Base-by-base conservation (phyloP, 2,797 vertebrate genomes). In the Etheostoma perlongum region DNA sequence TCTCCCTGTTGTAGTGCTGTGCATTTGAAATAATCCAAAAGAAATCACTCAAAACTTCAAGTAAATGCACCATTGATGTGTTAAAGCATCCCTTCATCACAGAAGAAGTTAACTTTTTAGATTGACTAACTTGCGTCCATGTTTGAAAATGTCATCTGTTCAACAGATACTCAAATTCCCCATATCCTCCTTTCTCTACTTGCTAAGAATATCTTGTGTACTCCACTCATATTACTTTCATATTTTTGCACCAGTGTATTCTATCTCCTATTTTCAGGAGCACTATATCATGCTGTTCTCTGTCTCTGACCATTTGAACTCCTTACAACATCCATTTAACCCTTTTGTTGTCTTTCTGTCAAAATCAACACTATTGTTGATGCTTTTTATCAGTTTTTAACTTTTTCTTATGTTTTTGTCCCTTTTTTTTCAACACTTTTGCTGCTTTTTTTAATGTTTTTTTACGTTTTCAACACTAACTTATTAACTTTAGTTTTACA, bases 251-350 rank as follows among this genome's bases (percentile, higher is more conserved):
- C 23, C 46, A 30, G 6, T 70, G 40, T 70, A 74, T 57, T 63
- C 19, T 49, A 62, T 66, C 11, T 33, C 47, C 33, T 40, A 1
- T 51, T 70, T 27, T 67, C 60, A 13, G 54, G n/a, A 27, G 55
- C 53, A 33, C 40, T 81, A 63, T 67, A 30, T 52, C 54, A 25
- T 4, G 67, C 63, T 65, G 75, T 46, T 77, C 21, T 73, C 12
- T 63, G 49, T 49, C 66, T 53, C 59, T 58, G 66, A 80, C 64
- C 73, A 27, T 63, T 68, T 83, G 69, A 4, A 52, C 61, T 60
- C 6, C n/a, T 25, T 55, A 11, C 21, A 47, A 30, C 42, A 23
- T 4, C 16, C 2, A 46, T 55, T 72, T 27, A 27, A 27, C 4
- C 27, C 27, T 27, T 27, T 2, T 27, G 27, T 27, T 5, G 27